Evolutionary conservation across 2,113 vertebrate genomes (phyloP), one percentile per base, ranked within the genome.

Genomic region (Ornithorhynchus anatinus): DNA sequence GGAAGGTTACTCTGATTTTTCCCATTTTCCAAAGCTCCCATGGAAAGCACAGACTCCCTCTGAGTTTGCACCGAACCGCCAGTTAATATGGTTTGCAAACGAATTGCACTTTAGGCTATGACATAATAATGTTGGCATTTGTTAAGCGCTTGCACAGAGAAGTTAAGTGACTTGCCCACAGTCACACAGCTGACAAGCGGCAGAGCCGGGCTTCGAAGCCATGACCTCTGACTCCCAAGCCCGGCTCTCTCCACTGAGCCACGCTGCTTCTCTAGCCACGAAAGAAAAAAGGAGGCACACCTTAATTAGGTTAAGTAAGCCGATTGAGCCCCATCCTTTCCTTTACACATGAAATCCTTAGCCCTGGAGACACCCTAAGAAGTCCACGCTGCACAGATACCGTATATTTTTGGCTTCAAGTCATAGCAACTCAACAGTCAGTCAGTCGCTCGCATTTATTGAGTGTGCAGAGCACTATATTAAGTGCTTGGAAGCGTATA

Each of bases 241-340:
- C n/a, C n/a, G n/a, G n/a, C n/a, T n/a, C n/a, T n/a, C n/a, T n/a
- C n/a, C n/a, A n/a, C n/a, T n/a, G n/a, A n/a, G n/a, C n/a, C n/a
- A n/a, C n/a, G n/a, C n/a, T n/a, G n/a, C n/a, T n/a, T n/a, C n/a
- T n/a, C n/a, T n/a, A n/a, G n/a, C n/a, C n/a, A n/a, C n/a, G 47
- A 57, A 65, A 84, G 29, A 66, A 83, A 15, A 76, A 81, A 75
- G n/a, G 79, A 69, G 73, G 25, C 50, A 75, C 67, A 74, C 40
- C 59, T 85, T 88, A 88, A 89, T 85, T 84, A 79, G 47, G 35
- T 69, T 84, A 86, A 85, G 70, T 88, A 79, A 88, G 75, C 52
- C 78, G 80, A 78, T 83, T 88, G 85, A 85, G 56, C 71, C 57
- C 64, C 54, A 77, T 63, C 80, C 73, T 69, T 89, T 86, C 59